Evolutionary conservation across 92 coral and sea anemone genomes (phyloP), one percentile per base, ranked within the genome.

Genomic region (Epizoanthus ramosus): DNA sequence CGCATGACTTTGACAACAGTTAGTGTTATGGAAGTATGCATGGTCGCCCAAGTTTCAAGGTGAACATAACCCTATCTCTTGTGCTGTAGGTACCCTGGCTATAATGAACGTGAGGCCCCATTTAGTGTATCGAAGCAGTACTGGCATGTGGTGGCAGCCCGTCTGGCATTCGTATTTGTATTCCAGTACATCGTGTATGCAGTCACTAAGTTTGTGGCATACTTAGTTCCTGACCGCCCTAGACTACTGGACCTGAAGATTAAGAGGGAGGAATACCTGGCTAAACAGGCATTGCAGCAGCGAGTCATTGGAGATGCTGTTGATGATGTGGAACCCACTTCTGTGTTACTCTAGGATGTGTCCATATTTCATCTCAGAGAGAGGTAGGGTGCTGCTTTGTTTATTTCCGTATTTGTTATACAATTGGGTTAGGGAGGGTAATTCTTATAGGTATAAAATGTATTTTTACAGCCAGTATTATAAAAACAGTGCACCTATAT

Each of bases 161-260:
- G 97, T 56, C 80, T 97, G 25, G 94, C 95, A 7, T 97, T 97
- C 71, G 99, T 97, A 45, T 88, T 97, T 59, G 90, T 89, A 17
- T 97, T 97, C 91, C 99, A 97, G 90, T 97, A 93, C 84, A n/a
- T 94, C 85, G 99, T 97, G 71, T 97, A 94, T 68, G 87, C 81
- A 45, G 79, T 92, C 84, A 97, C 95, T 41, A 94, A 94, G 92
- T 90, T 97, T 58, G 93, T 94, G 67, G 96, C 99, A 14, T 97
- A 90, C 92, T 84, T 94, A 5, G 94, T 97, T 19, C 99, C 99
- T 28, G 99, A 97, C 56, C 91, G 89, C 17, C 99, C 99, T 6
- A 90, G 87, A 19, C 85, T 91, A 25, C 88, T 97, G 41, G 93
- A 92, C 63, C 86, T 92, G 63, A 92, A 95, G 74, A 94, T 97